These are phyloP conservation scores for Hymenopus coronatus DNA, from an alignment of 2,888 invertebrate genomes.

Conservation along the genomic window DNA sequence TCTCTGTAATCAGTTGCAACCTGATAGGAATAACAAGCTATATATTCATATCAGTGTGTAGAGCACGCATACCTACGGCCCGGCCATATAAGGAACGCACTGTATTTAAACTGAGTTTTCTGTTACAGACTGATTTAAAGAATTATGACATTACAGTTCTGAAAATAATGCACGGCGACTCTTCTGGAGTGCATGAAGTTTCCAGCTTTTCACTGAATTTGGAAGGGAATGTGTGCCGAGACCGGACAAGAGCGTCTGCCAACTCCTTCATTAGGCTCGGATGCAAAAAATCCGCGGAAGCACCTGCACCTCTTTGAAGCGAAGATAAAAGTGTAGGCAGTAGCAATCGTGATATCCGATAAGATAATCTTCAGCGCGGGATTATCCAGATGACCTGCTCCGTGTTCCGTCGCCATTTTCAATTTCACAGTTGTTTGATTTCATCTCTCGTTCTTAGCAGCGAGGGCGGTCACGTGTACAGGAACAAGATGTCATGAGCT, in stretches of 20 bases:
- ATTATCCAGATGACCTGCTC: not conserved
- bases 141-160: too few relatives aligned
- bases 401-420: not conserved
- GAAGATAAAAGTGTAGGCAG: not conserved
- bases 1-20: too few relatives aligned
- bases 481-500: not conserved
- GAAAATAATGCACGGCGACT: not conserved
- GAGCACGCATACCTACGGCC: too few relatives aligned
- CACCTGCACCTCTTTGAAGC: too few relatives aligned
- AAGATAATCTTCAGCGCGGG: not conserved
- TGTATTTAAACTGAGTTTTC: too few relatives aligned
- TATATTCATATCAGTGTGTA: too few relatives aligned
- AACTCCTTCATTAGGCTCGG: not conserved
- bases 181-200: not conserved
- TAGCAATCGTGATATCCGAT: not conserved
- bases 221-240: not conserved
- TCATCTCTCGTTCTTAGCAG: not conserved
- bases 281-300: too few relatives aligned
- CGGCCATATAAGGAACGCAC: too few relatives aligned
- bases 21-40: too few relatives aligned
- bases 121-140: too few relatives aligned
- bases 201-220: not conserved
- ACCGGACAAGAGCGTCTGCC: not conserved
- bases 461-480: not conserved
- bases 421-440: not conserved